phyloP scores from a whole-genome alignment of 2,797 vertebrate species.

The Ispidina picta region DNA sequence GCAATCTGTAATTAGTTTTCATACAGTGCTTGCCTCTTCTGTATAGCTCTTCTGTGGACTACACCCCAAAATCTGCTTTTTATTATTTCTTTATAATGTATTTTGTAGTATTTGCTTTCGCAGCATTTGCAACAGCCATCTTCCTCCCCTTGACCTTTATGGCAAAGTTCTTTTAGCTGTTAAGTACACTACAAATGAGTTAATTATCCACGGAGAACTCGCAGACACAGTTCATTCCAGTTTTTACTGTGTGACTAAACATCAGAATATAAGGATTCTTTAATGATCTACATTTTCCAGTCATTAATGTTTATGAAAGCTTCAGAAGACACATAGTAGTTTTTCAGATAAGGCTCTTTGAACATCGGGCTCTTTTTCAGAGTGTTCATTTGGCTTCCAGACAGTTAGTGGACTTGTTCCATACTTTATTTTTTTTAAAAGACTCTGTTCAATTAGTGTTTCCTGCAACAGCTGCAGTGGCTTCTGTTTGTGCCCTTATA shows the following conservation, averaged over 20 bases:
- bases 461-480: not conserved
- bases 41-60: not conserved
- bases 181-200: conserved; percentile 15
- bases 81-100: not conserved
- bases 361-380: not conserved
- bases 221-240: not conserved
- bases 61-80: not conserved
- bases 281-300: not conserved
- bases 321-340: not conserved
- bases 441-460: not conserved
- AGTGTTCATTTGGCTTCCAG: not conserved
- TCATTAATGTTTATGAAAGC: not conserved
- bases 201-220: conserved; percentile 19
- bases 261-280: not conserved
- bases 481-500: not conserved
- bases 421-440: not conserved
- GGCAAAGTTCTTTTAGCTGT: not conserved
- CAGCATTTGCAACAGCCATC: not conserved
- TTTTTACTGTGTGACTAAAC: not conserved
- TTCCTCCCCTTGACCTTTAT: conserved; percentile 31
- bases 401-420: not conserved
- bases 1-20: not conserved
- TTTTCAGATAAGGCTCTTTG: not conserved
- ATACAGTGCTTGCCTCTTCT: not conserved
- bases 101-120: not conserved